Evolutionary conservation across 1,140 invertebrate species (phyloP), one percentile per base, ranked within the genome.

Genomic region (Pemphigus obesinymphae): DNA sequence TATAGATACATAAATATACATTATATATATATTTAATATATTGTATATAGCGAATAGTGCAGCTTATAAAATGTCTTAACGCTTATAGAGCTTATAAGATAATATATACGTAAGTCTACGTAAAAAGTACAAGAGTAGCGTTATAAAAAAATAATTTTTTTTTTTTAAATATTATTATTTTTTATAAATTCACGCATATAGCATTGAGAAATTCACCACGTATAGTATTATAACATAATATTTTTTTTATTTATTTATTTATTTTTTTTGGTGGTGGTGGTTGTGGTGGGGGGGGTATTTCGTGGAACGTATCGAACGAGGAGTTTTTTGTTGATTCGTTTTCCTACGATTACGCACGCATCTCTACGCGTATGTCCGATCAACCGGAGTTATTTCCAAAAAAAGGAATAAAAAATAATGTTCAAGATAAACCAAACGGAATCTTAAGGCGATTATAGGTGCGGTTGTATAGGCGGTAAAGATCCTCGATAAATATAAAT

Each of bases 61-160:
- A 45, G 68, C 40, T 70, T 70, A n/a, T 58, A 11, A 58, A 29
- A 58, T 13, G 23, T 58, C 68, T 70, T 45, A 70, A 70, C 13
- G n/a, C 45, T 70, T 70, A 53, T 31, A 75, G n/a, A n/a, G 29
- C 72, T 75, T 53, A 37, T 50, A 75, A 11, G 1, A 45, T 45
- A 45, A 2, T 2, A 7, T 11, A 45, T 45, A 45, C 2, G 23
- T 61, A 72, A 20, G 8, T 50, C 45, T 75, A 75, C 26, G 72
- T 75, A 75, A 23, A 75, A 53, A 53, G 20, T 75, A 75, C 45
- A 53, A 75, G 43, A 53, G 26, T 75, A 75, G 48, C 43, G 13
- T 75, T 75, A 75, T 75, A 75, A 75, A 75, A 73, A 75, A 75
- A 75, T 75, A 75, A 53, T 45, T 75, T 53, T 34, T 23, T 45